phyloP scores from a whole-genome alignment of 2,888 invertebrate genomes.

The Agrenia bidenticulata region DNA sequence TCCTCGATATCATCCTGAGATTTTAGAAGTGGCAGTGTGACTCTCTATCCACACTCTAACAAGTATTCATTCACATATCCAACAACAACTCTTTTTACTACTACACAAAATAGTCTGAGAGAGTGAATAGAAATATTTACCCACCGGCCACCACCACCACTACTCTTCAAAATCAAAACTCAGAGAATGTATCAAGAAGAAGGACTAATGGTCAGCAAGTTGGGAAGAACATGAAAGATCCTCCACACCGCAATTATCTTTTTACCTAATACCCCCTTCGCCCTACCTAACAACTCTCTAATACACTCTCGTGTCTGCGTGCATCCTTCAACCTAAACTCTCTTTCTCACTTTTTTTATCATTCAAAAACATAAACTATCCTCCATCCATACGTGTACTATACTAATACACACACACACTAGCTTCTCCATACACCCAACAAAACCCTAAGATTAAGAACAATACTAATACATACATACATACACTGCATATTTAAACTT shows the following conservation, averaged over 20 bases:
- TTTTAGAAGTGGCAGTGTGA: too few species aligned
- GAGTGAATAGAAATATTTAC: too few species aligned
- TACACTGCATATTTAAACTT: neutral
- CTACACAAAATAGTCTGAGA: neutral
- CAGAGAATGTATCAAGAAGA: neutral
- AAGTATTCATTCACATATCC: neutral
- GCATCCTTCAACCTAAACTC: neutral
- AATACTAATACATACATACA: neutral
- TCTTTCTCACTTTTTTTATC: slow-evolving; percentile 1
- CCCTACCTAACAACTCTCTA: neutral
- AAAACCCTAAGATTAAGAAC: neutral
- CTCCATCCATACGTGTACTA: neutral
- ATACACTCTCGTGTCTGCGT: neutral
- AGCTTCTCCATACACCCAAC: too few species aligned
- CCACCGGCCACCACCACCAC: neutral
- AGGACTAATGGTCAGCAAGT: neutral
- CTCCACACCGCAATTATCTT: slow-evolving; percentile 10
- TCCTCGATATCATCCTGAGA: too few species aligned
- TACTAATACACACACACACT: too few species aligned
- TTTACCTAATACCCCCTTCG: neutral
- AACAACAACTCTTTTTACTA: neutral
- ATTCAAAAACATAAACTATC: neutral
- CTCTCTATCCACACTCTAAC: too few species aligned
- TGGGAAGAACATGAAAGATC: slow-evolving; percentile 2
- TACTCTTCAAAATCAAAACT: neutral